These are phyloP conservation scores for Lycodopsis pacificus DNA, from an alignment of 2,797 vertebrate genomes.

Conservation along the genomic window DNA sequence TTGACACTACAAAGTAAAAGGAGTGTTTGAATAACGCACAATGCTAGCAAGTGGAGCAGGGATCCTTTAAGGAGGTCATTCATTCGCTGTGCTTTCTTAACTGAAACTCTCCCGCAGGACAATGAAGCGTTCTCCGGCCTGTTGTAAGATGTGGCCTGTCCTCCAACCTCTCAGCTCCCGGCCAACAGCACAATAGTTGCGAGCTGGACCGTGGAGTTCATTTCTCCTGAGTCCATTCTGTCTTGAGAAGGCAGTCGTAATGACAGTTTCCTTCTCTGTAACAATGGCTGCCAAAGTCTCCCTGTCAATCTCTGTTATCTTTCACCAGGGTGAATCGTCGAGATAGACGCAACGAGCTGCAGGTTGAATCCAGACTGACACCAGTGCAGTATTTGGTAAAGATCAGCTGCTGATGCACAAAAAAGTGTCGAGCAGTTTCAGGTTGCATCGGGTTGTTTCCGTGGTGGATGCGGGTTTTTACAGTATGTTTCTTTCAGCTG, in stretches of 20 bases:
- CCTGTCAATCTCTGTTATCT: constrained; percentile 81
- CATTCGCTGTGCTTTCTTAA: constrained; percentile 66
- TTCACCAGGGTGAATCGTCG: constrained; percentile 61
- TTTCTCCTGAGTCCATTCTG: constrained; percentile 54
- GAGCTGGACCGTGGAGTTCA: constrained; percentile 58
- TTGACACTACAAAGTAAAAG: constrained; percentile 64
- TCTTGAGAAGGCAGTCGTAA: constrained; percentile 59
- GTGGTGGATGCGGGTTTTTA: background rate
- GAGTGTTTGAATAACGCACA: constrained; percentile 64
- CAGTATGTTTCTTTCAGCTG: rapidly evolving
- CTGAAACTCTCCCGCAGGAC: constrained; percentile 64
- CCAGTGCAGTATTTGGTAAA: background rate
- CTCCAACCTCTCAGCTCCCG: constrained; percentile 51
- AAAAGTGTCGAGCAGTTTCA: constrained; percentile 10
- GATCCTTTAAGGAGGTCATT: constrained; percentile 72
- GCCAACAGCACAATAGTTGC: constrained; percentile 43
- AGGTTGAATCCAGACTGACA: background rate
- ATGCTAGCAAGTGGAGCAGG: constrained; percentile 65
- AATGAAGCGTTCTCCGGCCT: constrained; percentile 62
- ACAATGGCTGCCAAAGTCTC: constrained; percentile 77
- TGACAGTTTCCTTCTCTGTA: constrained; percentile 74
- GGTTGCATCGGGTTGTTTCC: background rate
- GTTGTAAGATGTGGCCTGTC: constrained; percentile 61
- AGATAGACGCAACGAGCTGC: constrained; percentile 9
- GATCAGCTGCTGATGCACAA: background rate